A percentile compares a stretch with the other conserved stretches of the same genome.
Conservation (phyloP, 1,140 invertebrate genomes). For the Archivesica marissinica region DNA sequence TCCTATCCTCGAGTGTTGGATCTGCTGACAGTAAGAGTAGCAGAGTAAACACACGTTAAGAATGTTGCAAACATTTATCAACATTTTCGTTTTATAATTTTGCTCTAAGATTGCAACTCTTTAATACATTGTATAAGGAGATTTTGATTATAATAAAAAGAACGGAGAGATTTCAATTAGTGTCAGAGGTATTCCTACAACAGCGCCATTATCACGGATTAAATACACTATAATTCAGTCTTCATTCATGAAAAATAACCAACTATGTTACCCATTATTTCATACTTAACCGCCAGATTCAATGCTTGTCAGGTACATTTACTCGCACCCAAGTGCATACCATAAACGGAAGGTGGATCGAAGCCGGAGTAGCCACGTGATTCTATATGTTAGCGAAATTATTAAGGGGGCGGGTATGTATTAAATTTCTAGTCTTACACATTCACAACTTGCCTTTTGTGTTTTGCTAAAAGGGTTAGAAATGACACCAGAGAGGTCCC, state of each 20-base stretch:
- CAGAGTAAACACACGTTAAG: no score
- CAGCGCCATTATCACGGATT: slow-evolving; percentile 22
- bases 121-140: no score
- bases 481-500: slow-evolving; percentile 44
- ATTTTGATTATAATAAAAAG: no score
- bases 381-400: slow-evolving; percentile 14
- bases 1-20: slow-evolving; percentile 85
- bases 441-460: slow-evolving; percentile 60
- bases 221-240: slow-evolving; percentile 43
- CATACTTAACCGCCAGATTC: slow-evolving; percentile 18
- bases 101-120: no score
- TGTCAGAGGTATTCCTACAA: slow-evolving; percentile 24
- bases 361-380: neutral
- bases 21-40: no score
- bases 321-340: slow-evolving; percentile 31
- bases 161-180: slow-evolving; percentile 35
- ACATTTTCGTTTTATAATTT: no score
- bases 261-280: slow-evolving; percentile 30
- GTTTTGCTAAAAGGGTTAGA: slow-evolving; percentile 29
- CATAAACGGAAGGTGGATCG: neutral
- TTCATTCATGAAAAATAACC: slow-evolving; percentile 54
- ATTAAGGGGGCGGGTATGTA: slow-evolving; percentile 33
- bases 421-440: slow-evolving; percentile 62
- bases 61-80: no score
- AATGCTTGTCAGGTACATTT: slow-evolving; percentile 37